Conservation (phyloP, 2,888 invertebrate species). For the Cordilura impudica region DNA sequence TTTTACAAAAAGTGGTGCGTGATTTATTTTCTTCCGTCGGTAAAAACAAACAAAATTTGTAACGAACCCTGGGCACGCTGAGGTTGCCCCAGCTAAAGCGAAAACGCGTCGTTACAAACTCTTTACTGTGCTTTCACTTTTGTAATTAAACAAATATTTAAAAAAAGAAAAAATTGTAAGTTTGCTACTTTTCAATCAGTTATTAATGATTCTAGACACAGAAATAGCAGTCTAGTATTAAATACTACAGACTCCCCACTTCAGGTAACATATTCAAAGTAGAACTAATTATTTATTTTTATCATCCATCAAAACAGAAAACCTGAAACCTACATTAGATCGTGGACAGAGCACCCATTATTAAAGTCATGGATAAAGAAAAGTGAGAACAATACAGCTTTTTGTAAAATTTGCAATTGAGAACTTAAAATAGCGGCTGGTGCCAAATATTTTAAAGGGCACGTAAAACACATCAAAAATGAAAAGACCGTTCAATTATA, state of each 20-base stretch:
- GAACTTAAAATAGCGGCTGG: not conserved
- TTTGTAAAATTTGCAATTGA: not conserved
- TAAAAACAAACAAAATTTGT: too few relatives aligned
- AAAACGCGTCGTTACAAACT: too few relatives aligned
- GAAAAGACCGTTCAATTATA: not conserved
- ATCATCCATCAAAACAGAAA: not conserved
- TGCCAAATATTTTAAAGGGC: not conserved
- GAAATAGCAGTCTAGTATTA: not conserved
- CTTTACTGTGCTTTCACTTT: too few relatives aligned
- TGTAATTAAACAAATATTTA: too few relatives aligned
- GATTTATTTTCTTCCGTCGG: too few relatives aligned
- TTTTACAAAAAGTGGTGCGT: too few relatives aligned
- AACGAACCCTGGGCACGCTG: too few relatives aligned
- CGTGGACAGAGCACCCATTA: not conserved
- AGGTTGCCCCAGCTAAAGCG: too few relatives aligned
- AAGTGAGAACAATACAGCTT: not conserved
- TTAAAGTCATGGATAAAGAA: not conserved
- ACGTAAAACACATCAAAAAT: conserved; percentile 11
- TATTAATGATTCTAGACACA: too few relatives aligned
- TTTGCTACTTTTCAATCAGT: too few relatives aligned
- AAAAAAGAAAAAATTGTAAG: too few relatives aligned
- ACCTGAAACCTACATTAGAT: not conserved
- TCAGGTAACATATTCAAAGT: not conserved
- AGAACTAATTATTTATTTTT: not conserved
- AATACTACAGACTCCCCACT: conserved; percentile 1